Conservation (phyloP, 1,140 invertebrate genomes). For the Penaeus chinensis region DNA sequence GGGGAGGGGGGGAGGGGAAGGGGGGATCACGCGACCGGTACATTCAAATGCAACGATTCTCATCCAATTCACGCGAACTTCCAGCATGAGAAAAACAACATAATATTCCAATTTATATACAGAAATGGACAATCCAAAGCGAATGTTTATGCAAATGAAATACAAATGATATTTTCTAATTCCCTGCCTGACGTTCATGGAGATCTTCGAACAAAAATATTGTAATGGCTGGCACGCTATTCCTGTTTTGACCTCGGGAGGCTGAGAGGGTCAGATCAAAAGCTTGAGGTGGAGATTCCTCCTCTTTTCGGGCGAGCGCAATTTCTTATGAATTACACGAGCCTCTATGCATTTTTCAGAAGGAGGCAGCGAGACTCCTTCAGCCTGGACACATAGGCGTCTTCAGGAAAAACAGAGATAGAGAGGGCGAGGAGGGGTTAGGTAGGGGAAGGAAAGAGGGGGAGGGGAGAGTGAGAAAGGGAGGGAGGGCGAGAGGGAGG, state of each 20-base stretch:
- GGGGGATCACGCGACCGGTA: constrained; percentile 39
- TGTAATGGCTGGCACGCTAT: constrained; percentile 47
- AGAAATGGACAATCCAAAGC: constrained; percentile 61
- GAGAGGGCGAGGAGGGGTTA: neutral
- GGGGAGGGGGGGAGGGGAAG: neutral
- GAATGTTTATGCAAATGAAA: constrained; percentile 61
- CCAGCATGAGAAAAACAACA: constrained; percentile 58
- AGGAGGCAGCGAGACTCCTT: no score
- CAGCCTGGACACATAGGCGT: no score
- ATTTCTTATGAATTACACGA: constrained; percentile 15
- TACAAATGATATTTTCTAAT: constrained; percentile 62
- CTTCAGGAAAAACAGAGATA: no score
- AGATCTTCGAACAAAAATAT: constrained; percentile 56
- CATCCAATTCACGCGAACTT: constrained; percentile 58
- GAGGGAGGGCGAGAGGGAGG: neutral
- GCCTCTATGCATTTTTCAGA: no score
- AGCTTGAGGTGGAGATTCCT: neutral
- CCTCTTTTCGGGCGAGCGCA: neutral
- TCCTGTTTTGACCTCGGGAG: neutral
- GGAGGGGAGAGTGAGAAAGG: neutral
- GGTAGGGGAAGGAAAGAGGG: neutral
- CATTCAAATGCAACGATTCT: constrained; percentile 61
- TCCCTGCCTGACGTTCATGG: constrained; percentile 59
- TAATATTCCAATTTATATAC: constrained; percentile 62
- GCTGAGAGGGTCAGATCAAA: constrained; percentile 25